phyloP scores from a whole-genome alignment of 2,113 vertebrate species.

The Phalacrocorax carbo region DNA sequence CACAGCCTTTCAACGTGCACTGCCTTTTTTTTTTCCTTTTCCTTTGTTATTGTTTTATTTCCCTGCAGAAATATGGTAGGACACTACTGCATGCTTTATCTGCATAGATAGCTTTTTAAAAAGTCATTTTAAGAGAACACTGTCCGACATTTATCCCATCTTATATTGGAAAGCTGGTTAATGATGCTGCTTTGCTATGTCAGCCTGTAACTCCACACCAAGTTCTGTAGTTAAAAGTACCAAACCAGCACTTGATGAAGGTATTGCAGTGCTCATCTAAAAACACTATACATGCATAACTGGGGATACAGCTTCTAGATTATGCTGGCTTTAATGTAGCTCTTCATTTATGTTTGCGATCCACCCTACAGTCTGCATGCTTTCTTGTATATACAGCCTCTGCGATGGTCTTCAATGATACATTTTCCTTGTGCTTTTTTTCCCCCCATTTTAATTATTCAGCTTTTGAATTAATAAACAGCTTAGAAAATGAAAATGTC shows the following conservation, averaged over 20 bases:
- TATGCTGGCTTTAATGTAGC: neutral
- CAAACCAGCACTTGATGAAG: neutral
- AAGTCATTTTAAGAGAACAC: neutral
- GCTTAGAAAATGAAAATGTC: constrained; percentile 21
- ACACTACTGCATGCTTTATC: neutral
- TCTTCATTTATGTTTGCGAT: neutral
- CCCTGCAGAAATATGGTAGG: neutral
- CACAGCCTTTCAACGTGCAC: neutral
- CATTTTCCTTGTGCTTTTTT: neutral
- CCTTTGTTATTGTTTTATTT: neutral
- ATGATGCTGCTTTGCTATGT: neutral
- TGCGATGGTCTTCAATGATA: neutral
- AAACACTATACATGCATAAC: neutral
- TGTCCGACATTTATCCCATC: neutral
- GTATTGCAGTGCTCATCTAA: neutral
- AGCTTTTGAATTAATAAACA: neutral
- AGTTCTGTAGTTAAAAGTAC: neutral
- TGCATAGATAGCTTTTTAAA: neutral
- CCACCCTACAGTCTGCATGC: neutral
- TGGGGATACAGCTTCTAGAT: neutral
- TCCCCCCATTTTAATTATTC: neutral
- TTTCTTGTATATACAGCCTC: neutral
- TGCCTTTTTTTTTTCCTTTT: neutral
- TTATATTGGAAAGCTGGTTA: neutral
- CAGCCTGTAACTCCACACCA: neutral